These are phyloP conservation scores for Aulostomus chinensis DNA, from an alignment of 2,797 vertebrate species.

Conservation along the genomic window DNA sequence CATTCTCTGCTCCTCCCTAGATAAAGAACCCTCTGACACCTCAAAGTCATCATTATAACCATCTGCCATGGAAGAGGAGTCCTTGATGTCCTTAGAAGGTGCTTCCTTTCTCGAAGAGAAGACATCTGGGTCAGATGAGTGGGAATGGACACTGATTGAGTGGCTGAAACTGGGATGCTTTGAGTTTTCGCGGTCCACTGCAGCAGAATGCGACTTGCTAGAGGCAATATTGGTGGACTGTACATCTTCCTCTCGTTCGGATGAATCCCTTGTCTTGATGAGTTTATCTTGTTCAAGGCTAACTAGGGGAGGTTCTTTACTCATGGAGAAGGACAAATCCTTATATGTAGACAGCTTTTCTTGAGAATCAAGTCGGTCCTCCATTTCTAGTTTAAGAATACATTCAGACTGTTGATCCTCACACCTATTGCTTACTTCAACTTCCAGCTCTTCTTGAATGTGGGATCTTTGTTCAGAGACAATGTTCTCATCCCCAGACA, in stretches of 20 bases:
- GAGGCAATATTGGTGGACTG: slow-evolving; percentile 18
- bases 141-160: slow-evolving; percentile 48
- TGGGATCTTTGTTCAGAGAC: slow-evolving; percentile 75
- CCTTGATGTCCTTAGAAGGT: slow-evolving; percentile 46
- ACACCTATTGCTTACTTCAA: slow-evolving; percentile 62
- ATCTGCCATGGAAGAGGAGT: slow-evolving; percentile 23
- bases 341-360: slow-evolving; percentile 34
- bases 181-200: slow-evolving; percentile 51
- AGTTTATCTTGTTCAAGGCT: slow-evolving; percentile 24
- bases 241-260: slow-evolving; percentile 41
- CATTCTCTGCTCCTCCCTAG: slow-evolving; percentile 41
- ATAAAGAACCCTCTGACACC: slow-evolving; percentile 66
- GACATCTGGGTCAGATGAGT: slow-evolving; percentile 73
- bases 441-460: slow-evolving; percentile 79
- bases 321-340: slow-evolving; percentile 11
- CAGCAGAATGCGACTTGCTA: slow-evolving; percentile 38
- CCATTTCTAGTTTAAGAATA: slow-evolving; percentile 71
- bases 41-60: slow-evolving; percentile 83
- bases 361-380: slow-evolving; percentile 31
- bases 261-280: slow-evolving; percentile 27
- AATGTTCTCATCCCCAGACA: slow-evolving; percentile 50
- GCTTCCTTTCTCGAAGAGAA: slow-evolving; percentile 73
- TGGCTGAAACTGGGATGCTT: slow-evolving; percentile 45
- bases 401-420: slow-evolving; percentile 69
- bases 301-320: slow-evolving; percentile 26